Percentiles rank a stretch among this genome's conserved stretches.
These are phyloP conservation scores for Buphagus erythrorhynchus DNA, from an alignment of 2,797 vertebrate genomes.

Conservation along the genomic window DNA sequence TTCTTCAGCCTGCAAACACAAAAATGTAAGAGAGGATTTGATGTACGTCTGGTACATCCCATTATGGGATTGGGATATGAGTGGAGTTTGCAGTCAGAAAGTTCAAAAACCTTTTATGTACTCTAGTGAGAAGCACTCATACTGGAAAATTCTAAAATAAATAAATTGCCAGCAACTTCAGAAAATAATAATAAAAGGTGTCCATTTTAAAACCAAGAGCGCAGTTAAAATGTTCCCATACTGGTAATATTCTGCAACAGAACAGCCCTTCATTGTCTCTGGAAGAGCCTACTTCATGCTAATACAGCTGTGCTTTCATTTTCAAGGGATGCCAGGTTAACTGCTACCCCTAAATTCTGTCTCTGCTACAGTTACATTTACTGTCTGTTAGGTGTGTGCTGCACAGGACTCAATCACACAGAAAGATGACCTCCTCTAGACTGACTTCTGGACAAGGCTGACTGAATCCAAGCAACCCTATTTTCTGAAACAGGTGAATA, in stretches of 20 bases:
- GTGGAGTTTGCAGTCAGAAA: neutral
- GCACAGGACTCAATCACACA: neutral
- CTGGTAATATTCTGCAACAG: neutral
- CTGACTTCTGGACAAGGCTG: neutral
- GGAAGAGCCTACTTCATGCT: neutral
- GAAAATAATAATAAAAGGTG: neutral
- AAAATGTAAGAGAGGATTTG: neutral
- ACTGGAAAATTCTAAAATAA: neutral
- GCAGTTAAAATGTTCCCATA: neutral
- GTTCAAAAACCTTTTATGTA: neutral
- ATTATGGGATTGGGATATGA: neutral
- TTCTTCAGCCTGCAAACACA: neutral
- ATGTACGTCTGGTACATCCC: neutral
- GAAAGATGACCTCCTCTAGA: neutral
- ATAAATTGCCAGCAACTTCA: neutral
- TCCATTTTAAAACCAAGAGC: neutral
- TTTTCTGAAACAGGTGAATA: neutral
- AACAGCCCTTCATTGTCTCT: neutral
- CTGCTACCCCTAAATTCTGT: neutral
- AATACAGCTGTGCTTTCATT: neutral
- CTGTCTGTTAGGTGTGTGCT: neutral
- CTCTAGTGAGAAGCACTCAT: neutral
- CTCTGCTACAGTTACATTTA: fast-evolving
- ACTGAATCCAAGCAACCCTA: neutral
- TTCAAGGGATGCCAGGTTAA: neutral